Percentiles rank a stretch among this genome's conserved stretches.
Evolutionary conservation across 2,888 invertebrate genomes (phyloP).

Genomic region (Drosophila kambysellisi): DNA sequence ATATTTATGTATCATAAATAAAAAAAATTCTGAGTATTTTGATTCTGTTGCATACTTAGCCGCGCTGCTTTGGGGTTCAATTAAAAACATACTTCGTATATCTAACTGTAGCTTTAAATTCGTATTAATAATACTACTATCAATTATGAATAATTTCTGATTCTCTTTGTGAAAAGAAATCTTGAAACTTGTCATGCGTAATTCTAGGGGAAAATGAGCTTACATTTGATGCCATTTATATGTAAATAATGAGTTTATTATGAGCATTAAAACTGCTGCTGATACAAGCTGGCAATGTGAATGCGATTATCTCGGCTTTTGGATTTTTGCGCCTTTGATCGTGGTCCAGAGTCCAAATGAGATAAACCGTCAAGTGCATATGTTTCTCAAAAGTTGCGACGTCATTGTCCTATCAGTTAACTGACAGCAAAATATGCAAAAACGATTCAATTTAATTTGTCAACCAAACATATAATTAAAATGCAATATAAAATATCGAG

Average conservation of each 20-base stretch:
- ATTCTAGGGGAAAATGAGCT: background rate
- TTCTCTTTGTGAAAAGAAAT: background rate
- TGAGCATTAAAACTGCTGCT: background rate
- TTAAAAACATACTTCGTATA: background rate
- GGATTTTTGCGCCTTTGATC: constrained; percentile 19
- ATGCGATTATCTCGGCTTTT: constrained; percentile 30
- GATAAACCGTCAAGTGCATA: constrained; percentile 39
- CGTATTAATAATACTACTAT: background rate
- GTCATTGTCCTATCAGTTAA: constrained; percentile 40
- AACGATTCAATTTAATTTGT: constrained; percentile 3
- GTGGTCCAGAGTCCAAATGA: constrained; percentile 45
- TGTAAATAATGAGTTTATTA: background rate
- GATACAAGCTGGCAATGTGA: constrained; percentile 9
- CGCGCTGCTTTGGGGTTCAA: constrained; percentile 14
- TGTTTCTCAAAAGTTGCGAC: constrained; percentile 27
- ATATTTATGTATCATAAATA: background rate
- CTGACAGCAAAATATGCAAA: constrained; percentile 19
- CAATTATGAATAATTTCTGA: background rate
- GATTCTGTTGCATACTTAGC: constrained; percentile 61
- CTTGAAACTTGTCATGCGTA: background rate
- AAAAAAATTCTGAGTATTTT: background rate
- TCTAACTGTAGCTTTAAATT: background rate
- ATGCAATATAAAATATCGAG: constrained; percentile 9
- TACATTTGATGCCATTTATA: background rate
- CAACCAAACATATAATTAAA: constrained; percentile 4